These are phyloP conservation scores for Porites lutea DNA, from an alignment of 64 coral and sea anemone genomes.

Conservation along the genomic window DNA sequence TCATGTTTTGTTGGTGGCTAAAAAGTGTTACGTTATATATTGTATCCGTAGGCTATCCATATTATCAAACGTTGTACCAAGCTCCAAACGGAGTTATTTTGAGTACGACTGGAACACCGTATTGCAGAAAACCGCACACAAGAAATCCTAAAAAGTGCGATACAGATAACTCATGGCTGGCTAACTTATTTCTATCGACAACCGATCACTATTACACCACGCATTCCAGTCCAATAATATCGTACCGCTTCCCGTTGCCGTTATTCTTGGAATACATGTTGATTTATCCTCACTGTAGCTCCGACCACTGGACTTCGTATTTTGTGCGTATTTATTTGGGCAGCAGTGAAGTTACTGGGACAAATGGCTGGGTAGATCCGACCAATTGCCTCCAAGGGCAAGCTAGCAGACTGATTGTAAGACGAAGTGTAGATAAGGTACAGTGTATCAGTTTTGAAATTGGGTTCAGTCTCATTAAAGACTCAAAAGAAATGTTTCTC, in stretches of 20 bases:
- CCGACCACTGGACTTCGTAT: conserved; percentile 38
- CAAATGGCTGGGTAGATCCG: conserved; percentile 54
- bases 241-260: conserved; percentile 78
- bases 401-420: conserved; percentile 68
- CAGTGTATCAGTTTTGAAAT: no score
- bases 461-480: no score
- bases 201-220: conserved; percentile 63
- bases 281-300: conserved; percentile 82
- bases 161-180: conserved; percentile 39
- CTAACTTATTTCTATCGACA: conserved; percentile 57
- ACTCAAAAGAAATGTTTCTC: no score
- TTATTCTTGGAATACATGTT: conserved; percentile 82
- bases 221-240: conserved; percentile 60
- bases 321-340: conserved; percentile 51
- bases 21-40: not conserved
- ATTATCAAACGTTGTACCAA: conserved; percentile 68
- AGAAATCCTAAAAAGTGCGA: conserved; percentile 19
- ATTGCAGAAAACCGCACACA: conserved; percentile 12
- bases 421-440: conserved; percentile 79
- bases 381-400: conserved; percentile 79
- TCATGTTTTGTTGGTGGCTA: no score
- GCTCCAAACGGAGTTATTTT: conserved; percentile 81
- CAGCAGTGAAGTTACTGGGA: conserved; percentile 16
- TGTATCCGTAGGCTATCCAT: conserved; percentile 43
- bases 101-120: conserved; percentile 72